Conservation (phyloP, 2,113 vertebrate species). For the Triplophysa tibetana region DNA sequence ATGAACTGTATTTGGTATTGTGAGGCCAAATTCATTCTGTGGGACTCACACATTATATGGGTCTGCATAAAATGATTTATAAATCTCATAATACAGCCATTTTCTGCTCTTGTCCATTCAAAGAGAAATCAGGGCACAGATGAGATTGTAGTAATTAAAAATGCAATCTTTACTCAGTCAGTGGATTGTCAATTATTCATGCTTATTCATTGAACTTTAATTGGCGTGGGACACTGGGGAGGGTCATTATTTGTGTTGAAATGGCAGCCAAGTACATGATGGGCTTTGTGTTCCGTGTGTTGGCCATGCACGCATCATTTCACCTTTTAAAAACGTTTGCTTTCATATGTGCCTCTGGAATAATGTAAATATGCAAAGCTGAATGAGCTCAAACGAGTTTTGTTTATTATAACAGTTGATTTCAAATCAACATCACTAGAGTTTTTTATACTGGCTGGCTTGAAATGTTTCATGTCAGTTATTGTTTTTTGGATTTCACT, state of each 20-base stretch:
- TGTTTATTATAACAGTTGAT: too few species aligned
- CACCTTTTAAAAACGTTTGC: too few species aligned
- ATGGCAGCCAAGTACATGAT: neutral
- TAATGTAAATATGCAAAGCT: too few species aligned
- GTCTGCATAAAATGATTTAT: neutral
- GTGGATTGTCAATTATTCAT: conserved; percentile 53
- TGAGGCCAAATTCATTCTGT: neutral
- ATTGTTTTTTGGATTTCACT: too few species aligned
- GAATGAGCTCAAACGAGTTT: too few species aligned
- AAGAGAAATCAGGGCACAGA: conserved; percentile 44
- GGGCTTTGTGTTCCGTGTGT: too few species aligned
- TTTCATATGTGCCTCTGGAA: too few species aligned
- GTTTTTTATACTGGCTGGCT: too few species aligned
- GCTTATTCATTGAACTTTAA: conserved; percentile 51
- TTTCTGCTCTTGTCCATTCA: neutral
- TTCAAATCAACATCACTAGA: too few species aligned
- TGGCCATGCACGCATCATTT: too few species aligned
- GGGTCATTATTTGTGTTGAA: conserved; percentile 42
- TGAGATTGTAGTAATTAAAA: conserved; percentile 50
- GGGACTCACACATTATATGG: neutral
- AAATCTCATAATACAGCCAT: neutral
- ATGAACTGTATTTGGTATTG: neutral
- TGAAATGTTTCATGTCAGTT: too few species aligned
- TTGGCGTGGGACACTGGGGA: conserved; percentile 43
- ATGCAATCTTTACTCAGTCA: conserved; percentile 42